A percentile compares a stretch with the other conserved stretches of the same genome.
These are phyloP conservation scores for Galemys pyrenaicus DNA, from an alignment of 2,113 vertebrate genomes.

Conservation along the genomic window DNA sequence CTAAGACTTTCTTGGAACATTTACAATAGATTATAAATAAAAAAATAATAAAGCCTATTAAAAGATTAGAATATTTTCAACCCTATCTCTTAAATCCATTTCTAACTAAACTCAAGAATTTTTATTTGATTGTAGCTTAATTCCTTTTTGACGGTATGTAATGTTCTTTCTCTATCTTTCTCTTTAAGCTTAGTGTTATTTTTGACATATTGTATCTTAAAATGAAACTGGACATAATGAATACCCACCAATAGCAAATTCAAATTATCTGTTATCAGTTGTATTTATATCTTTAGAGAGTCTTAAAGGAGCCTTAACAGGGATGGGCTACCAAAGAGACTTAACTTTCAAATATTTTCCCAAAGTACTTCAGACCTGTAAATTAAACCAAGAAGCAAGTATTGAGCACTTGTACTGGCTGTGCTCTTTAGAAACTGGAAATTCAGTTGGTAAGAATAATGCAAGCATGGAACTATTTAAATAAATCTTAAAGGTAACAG, in stretches of 20 bases:
- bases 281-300: slow-evolving; percentile 7
- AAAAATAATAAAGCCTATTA: slow-evolving; percentile 31
- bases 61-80: slow-evolving; percentile 32
- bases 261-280: slow-evolving; percentile 29
- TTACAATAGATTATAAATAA: slow-evolving; percentile 15
- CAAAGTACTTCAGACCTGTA: not conserved
- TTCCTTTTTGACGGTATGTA: not conserved
- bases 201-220: slow-evolving; percentile 13
- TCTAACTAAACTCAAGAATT: not conserved
- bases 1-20: slow-evolving; percentile 10
- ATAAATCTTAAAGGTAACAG: not conserved
- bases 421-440: slow-evolving; percentile 20
- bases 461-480: not conserved
- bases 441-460: not conserved
- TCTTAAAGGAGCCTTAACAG: not conserved
- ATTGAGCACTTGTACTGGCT: not conserved
- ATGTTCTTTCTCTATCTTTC: not conserved
- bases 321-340: not conserved
- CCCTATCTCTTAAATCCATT: not conserved
- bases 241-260: not conserved
- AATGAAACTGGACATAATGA: slow-evolving; percentile 39
- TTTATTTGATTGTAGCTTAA: slow-evolving; percentile 45
- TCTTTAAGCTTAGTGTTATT: slow-evolving; percentile 10
- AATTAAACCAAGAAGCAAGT: slow-evolving; percentile 13
- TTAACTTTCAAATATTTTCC: slow-evolving; percentile 24